Conservation (phyloP, 2,113 vertebrate genomes). For the Myiozetetes cayanensis region DNA sequence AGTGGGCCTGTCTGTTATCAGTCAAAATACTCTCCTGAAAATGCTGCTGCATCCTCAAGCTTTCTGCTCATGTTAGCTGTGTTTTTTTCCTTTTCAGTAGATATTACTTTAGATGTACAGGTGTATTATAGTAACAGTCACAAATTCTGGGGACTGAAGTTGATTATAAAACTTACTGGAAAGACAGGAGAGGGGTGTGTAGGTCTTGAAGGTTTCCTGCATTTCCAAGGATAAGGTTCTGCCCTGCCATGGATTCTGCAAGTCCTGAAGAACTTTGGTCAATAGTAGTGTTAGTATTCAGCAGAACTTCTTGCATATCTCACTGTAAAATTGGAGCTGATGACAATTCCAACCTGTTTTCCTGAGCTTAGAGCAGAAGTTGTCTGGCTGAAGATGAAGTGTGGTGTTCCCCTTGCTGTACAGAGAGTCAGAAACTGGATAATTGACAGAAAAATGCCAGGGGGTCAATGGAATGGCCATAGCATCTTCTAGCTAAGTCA, state of each 20-base stretch:
- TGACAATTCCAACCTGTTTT: neutral
- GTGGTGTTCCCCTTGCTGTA: neutral
- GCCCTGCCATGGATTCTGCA: neutral
- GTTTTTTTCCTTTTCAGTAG: neutral
- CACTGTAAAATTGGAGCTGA: neutral
- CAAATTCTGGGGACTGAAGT: neutral
- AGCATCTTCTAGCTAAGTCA: neutral
- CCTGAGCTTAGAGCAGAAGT: neutral
- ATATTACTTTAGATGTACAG: neutral
- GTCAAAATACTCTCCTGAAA: neutral
- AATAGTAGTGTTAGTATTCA: neutral
- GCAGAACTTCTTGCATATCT: neutral
- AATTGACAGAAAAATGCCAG: neutral
- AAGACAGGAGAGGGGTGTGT: neutral
- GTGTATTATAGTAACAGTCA: neutral
- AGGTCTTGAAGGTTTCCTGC: neutral
- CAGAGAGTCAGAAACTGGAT: neutral
- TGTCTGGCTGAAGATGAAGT: neutral
- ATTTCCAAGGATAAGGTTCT: neutral
- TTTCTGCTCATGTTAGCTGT: neutral
- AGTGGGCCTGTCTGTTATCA: neutral
- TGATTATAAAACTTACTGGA: neutral
- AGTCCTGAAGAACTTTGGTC: neutral
- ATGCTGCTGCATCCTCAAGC: neutral
- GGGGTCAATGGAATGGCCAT: neutral